Base-by-base conservation (phyloP, 2,113 vertebrate genomes). In the Vulpes vulpes region DNA sequence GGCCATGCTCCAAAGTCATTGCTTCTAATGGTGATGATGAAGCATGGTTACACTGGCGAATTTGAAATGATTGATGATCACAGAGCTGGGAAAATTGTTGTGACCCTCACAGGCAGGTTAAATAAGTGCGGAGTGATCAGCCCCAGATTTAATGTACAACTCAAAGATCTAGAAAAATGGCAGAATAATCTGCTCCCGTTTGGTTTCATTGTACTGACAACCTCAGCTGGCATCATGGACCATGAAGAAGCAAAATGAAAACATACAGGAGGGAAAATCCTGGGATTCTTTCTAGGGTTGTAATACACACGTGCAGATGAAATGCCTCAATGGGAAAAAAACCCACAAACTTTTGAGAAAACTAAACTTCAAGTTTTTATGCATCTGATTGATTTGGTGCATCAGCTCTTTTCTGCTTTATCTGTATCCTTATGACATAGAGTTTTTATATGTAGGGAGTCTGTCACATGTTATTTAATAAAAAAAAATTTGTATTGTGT, bases 321-420 rank as follows among this genome's bases (percentile, higher is more conserved):
- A 27, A 73, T 73, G 10, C 69, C 69, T 38, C 69, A 38, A 0
- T 73, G n/a, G 69, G 1, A 4, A 35, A 38, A 67, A n/a, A 69
- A 16, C 32, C 43, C 43, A 35, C 16, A 69, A 71, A 35, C 79
- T 65, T 96, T 60, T 59, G 49, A 51, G 86, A 93, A 73, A 90
- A 67, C 15, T 5, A 81, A 71, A 62, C 35, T 89, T 81, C 35
- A 85, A 23, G 49, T 49, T 71, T 69, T 57, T 87, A 67, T 59
- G 73, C 73, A 67, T 85, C 71, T 79, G 93, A 79, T 76, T 20
- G 53, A 60, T 96, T 89, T 93, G 69, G 76, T 93, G 19, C 60
- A 2, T 83, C 23, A 51, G 84, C 30, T 83, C 49, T 89, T 91
- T 91, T 60, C 60, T 5, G 60, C 17, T 83, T 96, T 84, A 38